Base-by-base conservation (phyloP, 2,113 vertebrate genomes). In the Boleophthalmus pectinirostris region DNA sequence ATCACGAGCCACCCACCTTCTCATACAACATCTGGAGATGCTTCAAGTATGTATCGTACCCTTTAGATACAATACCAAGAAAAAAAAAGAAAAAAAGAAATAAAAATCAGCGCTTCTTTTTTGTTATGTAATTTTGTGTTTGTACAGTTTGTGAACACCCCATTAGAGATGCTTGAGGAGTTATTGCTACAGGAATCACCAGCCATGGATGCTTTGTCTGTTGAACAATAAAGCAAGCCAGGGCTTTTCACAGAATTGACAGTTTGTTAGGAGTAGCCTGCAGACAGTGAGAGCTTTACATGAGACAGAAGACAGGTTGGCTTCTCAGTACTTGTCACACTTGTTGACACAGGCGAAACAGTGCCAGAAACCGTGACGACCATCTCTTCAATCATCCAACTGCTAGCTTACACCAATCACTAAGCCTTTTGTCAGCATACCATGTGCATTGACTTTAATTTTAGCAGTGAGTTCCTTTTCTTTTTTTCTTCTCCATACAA, bases 361-460 rank as follows among this genome's bases (percentile, higher is more conserved):
- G 4, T 43, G 63, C 64, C 77, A 76, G 63, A 76, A 77, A 79
- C 70, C 58, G 25, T 88, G 82, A 90, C 78, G 18, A 73, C 75
- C 68, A 53, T 84, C 82, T 84, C 57, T 51, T 72, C 54, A 54
- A 74, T 88, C 73, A 73, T 54, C 76, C 72, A 72, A 73, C 69
- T 66, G 46, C 74, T 56, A 58, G 29, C 20, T 21, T 43, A 18
- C 69, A 74, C 67, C 65, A 70, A 35, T 72, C 75, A 68, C 54
- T n/a, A 73, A 78, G 61, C 68, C 82, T 75, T 85, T 83, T 86
- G 81, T 87, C 87, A 70, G 53, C 70, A 70, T 53, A n/a, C 5
- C 13, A 8, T 33, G 47, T 69, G 66, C 66, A 4, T n/a, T 67
- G 12, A 54, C 74, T 81, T 79, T 61, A 47, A 68, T 74, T 73